Percentiles rank a stretch among this genome's conserved stretches.
phyloP scores from a whole-genome alignment of 2,888 invertebrate species.

The Harpalus rubripes region DNA sequence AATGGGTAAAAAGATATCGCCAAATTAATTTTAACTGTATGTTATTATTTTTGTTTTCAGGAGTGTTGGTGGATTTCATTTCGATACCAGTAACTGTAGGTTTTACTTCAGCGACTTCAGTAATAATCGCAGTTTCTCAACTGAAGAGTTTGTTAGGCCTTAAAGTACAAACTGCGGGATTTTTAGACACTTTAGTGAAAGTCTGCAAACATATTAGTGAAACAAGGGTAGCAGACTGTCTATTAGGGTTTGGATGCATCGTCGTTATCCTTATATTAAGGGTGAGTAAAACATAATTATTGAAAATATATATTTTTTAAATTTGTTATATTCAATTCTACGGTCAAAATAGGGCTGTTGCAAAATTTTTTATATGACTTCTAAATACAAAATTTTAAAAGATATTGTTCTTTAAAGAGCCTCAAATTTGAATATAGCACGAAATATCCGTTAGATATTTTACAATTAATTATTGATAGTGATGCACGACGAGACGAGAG shows the following conservation, averaged over 20 bases:
- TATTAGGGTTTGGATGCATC: slow-evolving; percentile 87
- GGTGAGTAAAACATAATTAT: slow-evolving; percentile 81
- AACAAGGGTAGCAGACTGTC: slow-evolving; percentile 84
- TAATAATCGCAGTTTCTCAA: slow-evolving; percentile 93
- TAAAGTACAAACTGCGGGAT: slow-evolving; percentile 85
- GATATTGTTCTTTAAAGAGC: too few relatives aligned
- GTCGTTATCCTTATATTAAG: slow-evolving; percentile 85
- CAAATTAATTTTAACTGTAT: neutral
- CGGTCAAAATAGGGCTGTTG: too few relatives aligned
- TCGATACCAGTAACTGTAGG: slow-evolving; percentile 93
- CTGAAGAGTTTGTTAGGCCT: slow-evolving; percentile 88
- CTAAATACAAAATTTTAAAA: too few relatives aligned
- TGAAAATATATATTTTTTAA: too few relatives aligned
- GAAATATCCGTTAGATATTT: too few relatives aligned
- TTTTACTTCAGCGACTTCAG: slow-evolving; percentile 94
- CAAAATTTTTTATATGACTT: too few relatives aligned
- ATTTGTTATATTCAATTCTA: too few relatives aligned
- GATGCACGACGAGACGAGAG: too few relatives aligned
- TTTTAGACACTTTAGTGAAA: slow-evolving; percentile 86
- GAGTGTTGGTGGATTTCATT: slow-evolving; percentile 93
- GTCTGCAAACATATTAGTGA: slow-evolving; percentile 85
- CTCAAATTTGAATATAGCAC: too few relatives aligned
- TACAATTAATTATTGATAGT: too few relatives aligned
- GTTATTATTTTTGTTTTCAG: slow-evolving; percentile 77
- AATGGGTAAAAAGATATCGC: too few relatives aligned